Evolutionary conservation across 2,113 vertebrate genomes (phyloP).

Genomic region (Eubucco bourcierii): DNA sequence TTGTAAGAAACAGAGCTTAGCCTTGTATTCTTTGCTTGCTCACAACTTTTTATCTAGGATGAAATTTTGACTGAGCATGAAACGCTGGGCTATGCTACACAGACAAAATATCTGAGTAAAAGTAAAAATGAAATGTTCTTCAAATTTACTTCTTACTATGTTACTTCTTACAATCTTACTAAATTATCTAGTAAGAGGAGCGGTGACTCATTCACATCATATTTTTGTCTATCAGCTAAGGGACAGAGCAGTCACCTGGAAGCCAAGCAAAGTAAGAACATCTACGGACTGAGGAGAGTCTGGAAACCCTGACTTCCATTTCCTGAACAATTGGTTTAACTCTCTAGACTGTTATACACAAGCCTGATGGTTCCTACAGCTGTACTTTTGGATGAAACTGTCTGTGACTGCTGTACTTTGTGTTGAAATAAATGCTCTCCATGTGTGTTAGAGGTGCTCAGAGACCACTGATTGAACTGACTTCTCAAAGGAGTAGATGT

Average conservation of each 20-base stretch:
- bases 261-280: slow-evolving; percentile 1
- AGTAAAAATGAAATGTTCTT: neutral
- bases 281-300: neutral
- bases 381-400: slow-evolving; percentile 38
- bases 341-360: slow-evolving; percentile 13
- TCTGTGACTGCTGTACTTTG: slow-evolving; percentile 16
- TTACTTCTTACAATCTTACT: neutral
- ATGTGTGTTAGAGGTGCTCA: neutral
- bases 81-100: neutral
- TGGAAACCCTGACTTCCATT: slow-evolving; percentile 25
- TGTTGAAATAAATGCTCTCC: slow-evolving; percentile 29
- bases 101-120: neutral
- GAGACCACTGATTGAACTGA: neutral
- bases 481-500: neutral
- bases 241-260: neutral
- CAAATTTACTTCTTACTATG: neutral
- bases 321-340: slow-evolving; percentile 12
- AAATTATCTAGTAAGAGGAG: neutral
- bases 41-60: neutral
- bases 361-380: slow-evolving; percentile 48
- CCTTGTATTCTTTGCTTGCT: neutral
- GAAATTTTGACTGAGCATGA: neutral
- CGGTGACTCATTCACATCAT: neutral
- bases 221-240: neutral
- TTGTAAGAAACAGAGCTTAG: neutral